Evolutionary conservation across 2,888 invertebrate species (phyloP).

Genomic region (Microchrysa polita): DNA sequence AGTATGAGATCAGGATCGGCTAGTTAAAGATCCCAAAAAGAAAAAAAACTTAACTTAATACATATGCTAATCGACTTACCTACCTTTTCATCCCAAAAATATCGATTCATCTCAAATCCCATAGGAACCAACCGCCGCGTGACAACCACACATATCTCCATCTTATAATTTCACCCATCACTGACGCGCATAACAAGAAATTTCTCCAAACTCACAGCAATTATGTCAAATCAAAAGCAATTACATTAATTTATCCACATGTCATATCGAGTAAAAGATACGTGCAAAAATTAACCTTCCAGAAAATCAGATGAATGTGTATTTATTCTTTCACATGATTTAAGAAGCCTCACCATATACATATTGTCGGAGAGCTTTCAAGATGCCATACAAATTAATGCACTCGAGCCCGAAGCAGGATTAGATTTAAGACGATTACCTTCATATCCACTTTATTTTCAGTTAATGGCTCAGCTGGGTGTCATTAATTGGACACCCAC

Average conservation of each 20-base stretch:
- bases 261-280: neutral
- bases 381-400: slow-evolving; percentile 26
- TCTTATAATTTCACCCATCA: slow-evolving; percentile 7
- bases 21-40: too few species aligned
- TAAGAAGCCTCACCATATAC: slow-evolving; percentile 5
- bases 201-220: slow-evolving; percentile 3
- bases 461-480: slow-evolving; percentile 33
- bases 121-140: too few species aligned
- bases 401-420: slow-evolving; percentile 33
- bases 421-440: slow-evolving; percentile 40
- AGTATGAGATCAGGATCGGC: too few species aligned
- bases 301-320: neutral
- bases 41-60: too few species aligned
- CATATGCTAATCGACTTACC: too few species aligned
- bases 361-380: too few species aligned
- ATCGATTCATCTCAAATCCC: too few species aligned
- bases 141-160: too few species aligned
- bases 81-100: too few species aligned
- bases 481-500: slow-evolving; percentile 42
- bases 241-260: slow-evolving; percentile 18
- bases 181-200: slow-evolving; percentile 22
- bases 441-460: slow-evolving; percentile 44
- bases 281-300: neutral
- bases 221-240: slow-evolving; percentile 28
- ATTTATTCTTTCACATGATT: slow-evolving; percentile 21